These are phyloP conservation scores for Lophotis ruficrista DNA, from an alignment of 2,113 vertebrate species.

Conservation along the genomic window DNA sequence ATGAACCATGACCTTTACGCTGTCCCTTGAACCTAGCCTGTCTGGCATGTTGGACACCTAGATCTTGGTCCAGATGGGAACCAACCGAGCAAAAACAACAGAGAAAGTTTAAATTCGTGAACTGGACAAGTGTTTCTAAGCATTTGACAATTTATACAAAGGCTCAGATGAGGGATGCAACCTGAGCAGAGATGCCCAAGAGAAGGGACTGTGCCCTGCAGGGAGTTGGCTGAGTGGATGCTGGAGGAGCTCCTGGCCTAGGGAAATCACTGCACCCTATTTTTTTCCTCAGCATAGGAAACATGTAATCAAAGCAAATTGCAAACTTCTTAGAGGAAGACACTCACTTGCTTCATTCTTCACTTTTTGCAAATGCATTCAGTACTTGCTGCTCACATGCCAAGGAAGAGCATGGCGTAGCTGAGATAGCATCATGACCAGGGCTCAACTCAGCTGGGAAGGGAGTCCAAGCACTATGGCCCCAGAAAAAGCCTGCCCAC, in stretches of 20 bases:
- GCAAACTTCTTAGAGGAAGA: not conserved
- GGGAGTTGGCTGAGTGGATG: not conserved
- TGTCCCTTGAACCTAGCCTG: not conserved
- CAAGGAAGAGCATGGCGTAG: not conserved
- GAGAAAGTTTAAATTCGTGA: not conserved
- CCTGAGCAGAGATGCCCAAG: not conserved
- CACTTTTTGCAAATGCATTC: not conserved
- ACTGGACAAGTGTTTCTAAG: not conserved
- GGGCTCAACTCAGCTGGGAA: not conserved
- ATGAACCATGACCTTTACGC: not conserved
- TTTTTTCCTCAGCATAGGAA: not conserved
- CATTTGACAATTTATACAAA: not conserved
- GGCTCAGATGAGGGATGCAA: not conserved
- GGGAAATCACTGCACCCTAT: rapidly evolving
- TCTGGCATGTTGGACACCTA: not conserved
- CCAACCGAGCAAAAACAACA: not conserved
- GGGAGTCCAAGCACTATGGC: rapidly evolving
- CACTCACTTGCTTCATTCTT: not conserved
- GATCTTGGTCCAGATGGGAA: not conserved
- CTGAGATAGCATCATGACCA: not conserved
- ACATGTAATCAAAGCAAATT: not conserved
- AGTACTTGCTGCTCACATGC: not conserved
- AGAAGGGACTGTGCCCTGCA: not conserved
- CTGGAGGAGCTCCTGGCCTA: not conserved
- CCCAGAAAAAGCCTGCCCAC: not conserved